These are phyloP conservation scores for Anhinga anhinga DNA, from an alignment of 2,113 vertebrate genomes.

Conservation along the genomic window DNA sequence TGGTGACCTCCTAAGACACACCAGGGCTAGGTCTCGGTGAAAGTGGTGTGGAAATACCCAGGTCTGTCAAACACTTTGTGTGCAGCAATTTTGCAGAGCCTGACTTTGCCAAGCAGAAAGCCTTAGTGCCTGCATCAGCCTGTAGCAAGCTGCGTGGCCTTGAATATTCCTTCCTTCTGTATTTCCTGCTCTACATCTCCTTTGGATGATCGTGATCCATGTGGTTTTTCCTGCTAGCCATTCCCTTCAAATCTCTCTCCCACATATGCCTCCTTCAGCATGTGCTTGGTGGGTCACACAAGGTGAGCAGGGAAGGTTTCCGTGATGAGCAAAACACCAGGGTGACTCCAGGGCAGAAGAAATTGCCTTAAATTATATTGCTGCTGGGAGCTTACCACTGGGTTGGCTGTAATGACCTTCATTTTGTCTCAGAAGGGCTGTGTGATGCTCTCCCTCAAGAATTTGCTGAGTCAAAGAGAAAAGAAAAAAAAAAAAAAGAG, in stretches of 20 bases:
- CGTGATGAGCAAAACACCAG: background rate
- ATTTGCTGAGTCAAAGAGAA: background rate
- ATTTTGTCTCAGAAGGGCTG: background rate
- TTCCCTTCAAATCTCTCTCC: background rate
- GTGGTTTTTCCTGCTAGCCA: background rate
- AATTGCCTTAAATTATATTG: background rate
- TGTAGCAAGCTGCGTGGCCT: background rate
- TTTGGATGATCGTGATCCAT: background rate
- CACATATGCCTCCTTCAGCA: background rate
- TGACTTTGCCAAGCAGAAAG: background rate
- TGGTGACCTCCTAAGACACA: background rate
- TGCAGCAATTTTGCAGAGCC: background rate
- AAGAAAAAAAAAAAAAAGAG: too few species aligned
- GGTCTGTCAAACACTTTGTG: background rate
- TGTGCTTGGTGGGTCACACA: background rate
- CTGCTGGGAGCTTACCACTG: background rate
- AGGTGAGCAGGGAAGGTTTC: background rate
- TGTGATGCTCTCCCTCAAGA: background rate
- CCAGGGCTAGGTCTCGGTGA: background rate
- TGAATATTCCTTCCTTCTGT: background rate
- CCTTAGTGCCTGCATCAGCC: background rate
- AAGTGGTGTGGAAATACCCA: background rate
- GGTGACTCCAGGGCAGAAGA: background rate
- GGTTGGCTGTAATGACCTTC: background rate
- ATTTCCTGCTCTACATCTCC: background rate